phyloP scores from a whole-genome alignment of 2,113 vertebrate genomes.

The Oreocharis arfaki region DNA sequence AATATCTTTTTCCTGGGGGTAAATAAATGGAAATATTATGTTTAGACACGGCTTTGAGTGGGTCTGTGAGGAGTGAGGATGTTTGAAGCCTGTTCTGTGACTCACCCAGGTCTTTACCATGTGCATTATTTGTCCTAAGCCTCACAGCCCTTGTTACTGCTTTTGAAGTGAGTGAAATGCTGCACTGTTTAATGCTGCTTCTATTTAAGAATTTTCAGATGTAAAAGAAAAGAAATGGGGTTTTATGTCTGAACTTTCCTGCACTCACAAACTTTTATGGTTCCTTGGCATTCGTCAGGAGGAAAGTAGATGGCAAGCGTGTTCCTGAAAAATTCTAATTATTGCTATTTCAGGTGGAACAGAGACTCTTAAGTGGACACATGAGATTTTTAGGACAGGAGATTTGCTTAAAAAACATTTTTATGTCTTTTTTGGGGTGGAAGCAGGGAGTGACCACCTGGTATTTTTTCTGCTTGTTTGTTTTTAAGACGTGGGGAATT shows the following conservation, averaged over 20 bases:
- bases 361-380: conserved; percentile 17
- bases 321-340: not conserved
- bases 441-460: not conserved
- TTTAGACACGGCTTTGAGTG: not conserved
- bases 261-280: conserved; percentile 32
- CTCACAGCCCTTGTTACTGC: not conserved
- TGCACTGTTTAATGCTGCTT: not conserved
- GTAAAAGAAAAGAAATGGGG: not conserved
- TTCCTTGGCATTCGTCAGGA: not conserved
- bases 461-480: not conserved
- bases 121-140: conserved; percentile 4
- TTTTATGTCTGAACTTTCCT: conserved; percentile 18
- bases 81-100: not conserved
- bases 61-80: not conserved
- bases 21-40: not conserved
- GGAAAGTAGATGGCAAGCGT: conserved; percentile 14
- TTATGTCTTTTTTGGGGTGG: not conserved
- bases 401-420: conserved; percentile 18
- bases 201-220: conserved; percentile 22
- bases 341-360: conserved; percentile 60
- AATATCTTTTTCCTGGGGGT: not conserved
- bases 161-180: conserved; percentile 15
- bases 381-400: not conserved
- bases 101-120: not conserved
- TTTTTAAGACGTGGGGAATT: not conserved